Percentiles rank a stretch among this genome's conserved stretches.
Conservation (phyloP, 2,113 vertebrate genomes). For the Megaceryle maxima region DNA sequence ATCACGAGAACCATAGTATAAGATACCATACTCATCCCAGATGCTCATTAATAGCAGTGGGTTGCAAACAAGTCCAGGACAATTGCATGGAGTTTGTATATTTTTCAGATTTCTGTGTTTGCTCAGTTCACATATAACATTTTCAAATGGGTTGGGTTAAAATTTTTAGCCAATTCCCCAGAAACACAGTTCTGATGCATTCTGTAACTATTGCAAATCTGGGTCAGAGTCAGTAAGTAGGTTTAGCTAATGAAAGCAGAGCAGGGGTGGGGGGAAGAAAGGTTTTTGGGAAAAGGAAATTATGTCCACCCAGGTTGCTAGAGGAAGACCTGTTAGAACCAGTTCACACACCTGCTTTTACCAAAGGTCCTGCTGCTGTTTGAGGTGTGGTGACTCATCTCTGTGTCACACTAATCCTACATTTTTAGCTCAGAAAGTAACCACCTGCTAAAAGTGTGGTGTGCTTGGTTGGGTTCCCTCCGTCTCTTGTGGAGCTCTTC, state of each 20-base stretch:
- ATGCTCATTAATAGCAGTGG: conserved; percentile 53
- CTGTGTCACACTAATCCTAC: neutral
- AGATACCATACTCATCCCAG: conserved; percentile 36
- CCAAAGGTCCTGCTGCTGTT: neutral
- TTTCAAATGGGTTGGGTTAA: neutral
- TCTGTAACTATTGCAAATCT: conserved; percentile 25
- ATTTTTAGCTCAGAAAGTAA: neutral
- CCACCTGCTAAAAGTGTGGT: neutral
- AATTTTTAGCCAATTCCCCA: conserved; percentile 39
- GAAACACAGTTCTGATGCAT: neutral
- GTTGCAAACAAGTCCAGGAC: conserved; percentile 39
- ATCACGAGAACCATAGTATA: conserved; percentile 48
- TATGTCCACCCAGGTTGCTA: neutral
- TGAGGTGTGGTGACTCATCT: neutral
- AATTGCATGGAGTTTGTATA: conserved; percentile 10
- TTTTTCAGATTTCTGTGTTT: conserved; percentile 28
- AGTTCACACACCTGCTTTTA: neutral
- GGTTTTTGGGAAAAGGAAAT: neutral
- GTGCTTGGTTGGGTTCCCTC: neutral
- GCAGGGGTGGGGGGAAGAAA: neutral
- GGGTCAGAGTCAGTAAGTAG: conserved; percentile 31
- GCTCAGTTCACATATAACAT: neutral
- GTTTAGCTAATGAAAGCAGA: neutral
- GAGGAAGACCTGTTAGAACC: neutral
- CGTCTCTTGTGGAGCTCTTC: neutral